These are phyloP conservation scores for Dasyurus viverrinus DNA, from an alignment of 2,113 vertebrate species.

Conservation along the genomic window DNA sequence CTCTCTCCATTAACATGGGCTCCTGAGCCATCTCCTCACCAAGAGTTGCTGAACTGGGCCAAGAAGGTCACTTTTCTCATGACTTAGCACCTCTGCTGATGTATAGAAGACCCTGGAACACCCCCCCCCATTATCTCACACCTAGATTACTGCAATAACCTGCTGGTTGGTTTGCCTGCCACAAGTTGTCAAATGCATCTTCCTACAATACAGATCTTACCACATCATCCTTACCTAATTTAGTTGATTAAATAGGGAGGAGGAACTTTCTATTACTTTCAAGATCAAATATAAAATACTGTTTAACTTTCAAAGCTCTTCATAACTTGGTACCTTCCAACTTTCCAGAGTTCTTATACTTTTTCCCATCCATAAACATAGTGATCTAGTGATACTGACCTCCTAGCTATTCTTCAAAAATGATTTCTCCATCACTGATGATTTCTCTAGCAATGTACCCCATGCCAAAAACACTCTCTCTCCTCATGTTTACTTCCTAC, in stretches of 20 bases:
- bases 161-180: neutral
- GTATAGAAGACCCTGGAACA: neutral
- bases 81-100: neutral
- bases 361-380: neutral
- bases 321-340: neutral
- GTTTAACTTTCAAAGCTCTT: neutral
- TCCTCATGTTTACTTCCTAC: neutral
- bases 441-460: neutral
- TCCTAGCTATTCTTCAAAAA: neutral
- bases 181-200: neutral
- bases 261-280: neutral
- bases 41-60: neutral
- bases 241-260: neutral
- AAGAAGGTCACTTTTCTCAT: neutral
- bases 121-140: neutral
- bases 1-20: neutral
- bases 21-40: neutral
- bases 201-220: neutral
- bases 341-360: neutral
- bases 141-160: neutral
- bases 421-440: neutral
- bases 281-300: neutral
- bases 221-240: neutral
- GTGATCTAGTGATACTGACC: neutral
- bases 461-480: neutral